Evolutionary conservation across 1,140 invertebrate genomes (phyloP).

Genomic region (Sitophilus oryzae): DNA sequence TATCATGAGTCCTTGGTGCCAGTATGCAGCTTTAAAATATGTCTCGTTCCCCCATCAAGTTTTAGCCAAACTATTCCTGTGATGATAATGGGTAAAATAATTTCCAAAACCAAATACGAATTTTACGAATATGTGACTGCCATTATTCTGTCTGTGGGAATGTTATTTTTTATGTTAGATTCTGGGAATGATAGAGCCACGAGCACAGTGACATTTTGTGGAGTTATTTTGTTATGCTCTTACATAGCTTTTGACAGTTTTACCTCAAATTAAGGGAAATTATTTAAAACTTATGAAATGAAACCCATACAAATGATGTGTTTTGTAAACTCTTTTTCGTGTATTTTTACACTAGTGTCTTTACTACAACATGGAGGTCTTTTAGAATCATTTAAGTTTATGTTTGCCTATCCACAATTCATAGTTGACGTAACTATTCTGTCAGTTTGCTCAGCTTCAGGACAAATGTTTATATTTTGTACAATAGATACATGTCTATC

Average conservation of each 20-base stretch:
- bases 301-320: constrained; percentile 96
- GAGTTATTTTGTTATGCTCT: constrained; percentile 75
- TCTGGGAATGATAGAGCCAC: constrained; percentile 47
- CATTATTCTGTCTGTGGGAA: constrained; percentile 82
- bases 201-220: constrained; percentile 66
- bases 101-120: constrained; percentile 84
- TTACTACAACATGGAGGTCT: constrained; percentile 83
- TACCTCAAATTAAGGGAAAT: constrained; percentile 91
- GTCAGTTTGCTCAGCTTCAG: constrained; percentile 83
- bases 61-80: constrained; percentile 95
- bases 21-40: constrained; percentile 98
- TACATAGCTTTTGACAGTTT: constrained; percentile 97
- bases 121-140: constrained; percentile 92
- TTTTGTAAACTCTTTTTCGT: constrained; percentile 93
- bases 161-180: constrained; percentile 84
- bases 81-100: constrained; percentile 95
- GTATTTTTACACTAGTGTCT: constrained; percentile 83
- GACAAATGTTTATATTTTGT: constrained; percentile 95
- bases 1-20: constrained; percentile 98
- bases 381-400: constrained; percentile 68
- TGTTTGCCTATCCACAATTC: constrained; percentile 72
- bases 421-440: constrained; percentile 75
- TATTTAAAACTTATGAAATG: constrained; percentile 80
- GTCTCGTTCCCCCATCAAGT: constrained; percentile 98
- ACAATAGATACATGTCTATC: constrained; percentile 92